Percentiles rank a stretch among this genome's conserved stretches.
These are phyloP conservation scores for Heliconius aoede DNA, from an alignment of 2,888 invertebrate species.

Conservation along the genomic window DNA sequence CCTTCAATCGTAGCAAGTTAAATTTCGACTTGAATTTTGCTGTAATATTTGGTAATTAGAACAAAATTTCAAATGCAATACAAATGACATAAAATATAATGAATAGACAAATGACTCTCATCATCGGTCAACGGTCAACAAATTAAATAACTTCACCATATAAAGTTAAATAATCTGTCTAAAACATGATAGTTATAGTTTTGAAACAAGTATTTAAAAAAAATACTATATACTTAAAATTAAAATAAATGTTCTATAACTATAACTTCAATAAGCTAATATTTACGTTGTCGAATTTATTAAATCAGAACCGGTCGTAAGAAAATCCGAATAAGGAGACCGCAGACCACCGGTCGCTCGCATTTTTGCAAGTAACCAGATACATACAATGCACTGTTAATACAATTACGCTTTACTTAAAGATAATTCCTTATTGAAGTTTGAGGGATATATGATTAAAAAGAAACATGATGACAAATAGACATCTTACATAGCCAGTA, in stretches of 20 bases:
- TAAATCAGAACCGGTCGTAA: constrained; percentile 60
- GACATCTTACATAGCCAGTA: not conserved
- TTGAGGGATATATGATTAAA: not conserved
- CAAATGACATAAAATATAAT: too few species aligned
- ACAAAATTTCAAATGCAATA: too few species aligned
- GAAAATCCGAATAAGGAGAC: constrained; percentile 58
- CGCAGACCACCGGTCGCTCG: constrained; percentile 55
- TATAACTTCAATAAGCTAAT: not conserved
- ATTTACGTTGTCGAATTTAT: not conserved
- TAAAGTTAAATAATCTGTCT: not conserved
- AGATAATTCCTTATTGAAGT: too few species aligned
- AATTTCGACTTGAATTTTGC: not conserved
- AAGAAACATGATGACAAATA: not conserved
- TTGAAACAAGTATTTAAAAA: not conserved
- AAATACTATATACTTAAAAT: too few species aligned
- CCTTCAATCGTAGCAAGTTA: not conserved
- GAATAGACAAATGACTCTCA: not conserved
- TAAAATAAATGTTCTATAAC: not conserved
- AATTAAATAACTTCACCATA: not conserved
- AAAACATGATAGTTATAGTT: not conserved
- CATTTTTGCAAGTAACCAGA: constrained; percentile 73
- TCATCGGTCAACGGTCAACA: not conserved
- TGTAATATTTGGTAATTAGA: not conserved
- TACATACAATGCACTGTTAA: constrained; percentile 53
- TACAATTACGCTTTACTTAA: constrained; percentile 41